These are phyloP conservation scores for Hafferia zeledoni DNA, from an alignment of 2,797 vertebrate species.

Conservation along the genomic window DNA sequence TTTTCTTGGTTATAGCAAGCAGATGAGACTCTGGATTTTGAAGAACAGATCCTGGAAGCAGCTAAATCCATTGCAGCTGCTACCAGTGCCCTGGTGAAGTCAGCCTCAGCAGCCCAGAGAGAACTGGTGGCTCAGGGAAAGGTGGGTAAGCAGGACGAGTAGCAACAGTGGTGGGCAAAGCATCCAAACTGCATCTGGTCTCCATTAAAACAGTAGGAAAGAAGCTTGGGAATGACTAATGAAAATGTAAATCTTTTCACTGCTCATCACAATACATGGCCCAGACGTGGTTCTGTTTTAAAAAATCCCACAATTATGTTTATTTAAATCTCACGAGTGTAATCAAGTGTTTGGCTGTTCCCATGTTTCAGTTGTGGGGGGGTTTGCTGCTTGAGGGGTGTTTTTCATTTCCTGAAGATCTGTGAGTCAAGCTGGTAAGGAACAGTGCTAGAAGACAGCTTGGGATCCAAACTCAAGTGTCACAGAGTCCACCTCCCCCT, in stretches of 20 bases:
- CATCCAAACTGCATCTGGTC: background rate
- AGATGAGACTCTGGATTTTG: slow-evolving; percentile 96
- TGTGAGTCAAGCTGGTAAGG: background rate
- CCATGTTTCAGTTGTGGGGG: background rate
- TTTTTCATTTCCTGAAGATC: background rate
- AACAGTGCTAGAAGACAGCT: background rate
- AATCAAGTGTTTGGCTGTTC: background rate
- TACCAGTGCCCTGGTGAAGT: slow-evolving; percentile 96
- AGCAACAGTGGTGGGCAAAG: background rate
- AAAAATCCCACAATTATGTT: background rate
- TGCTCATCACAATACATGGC: background rate
- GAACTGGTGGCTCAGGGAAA: slow-evolving; percentile 98
- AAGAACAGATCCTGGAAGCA: slow-evolving; percentile 98
- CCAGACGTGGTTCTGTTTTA: background rate
- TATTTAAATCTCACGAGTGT: background rate
- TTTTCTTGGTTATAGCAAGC: slow-evolving; percentile 88
- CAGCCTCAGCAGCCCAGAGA: slow-evolving; percentile 96
- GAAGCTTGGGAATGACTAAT: background rate
- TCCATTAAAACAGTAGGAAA: background rate
- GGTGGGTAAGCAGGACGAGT: slow-evolving; percentile 78
- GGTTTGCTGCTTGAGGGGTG: background rate
- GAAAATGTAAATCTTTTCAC: background rate
- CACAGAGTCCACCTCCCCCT: background rate
- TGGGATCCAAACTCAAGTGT: background rate
- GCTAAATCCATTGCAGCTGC: slow-evolving; percentile 98